A percentile compares a stretch with the other conserved stretches of the same genome.
Evolutionary conservation across 1,140 invertebrate species (phyloP).

Genomic region (Pygmarrhopalites habei): DNA sequence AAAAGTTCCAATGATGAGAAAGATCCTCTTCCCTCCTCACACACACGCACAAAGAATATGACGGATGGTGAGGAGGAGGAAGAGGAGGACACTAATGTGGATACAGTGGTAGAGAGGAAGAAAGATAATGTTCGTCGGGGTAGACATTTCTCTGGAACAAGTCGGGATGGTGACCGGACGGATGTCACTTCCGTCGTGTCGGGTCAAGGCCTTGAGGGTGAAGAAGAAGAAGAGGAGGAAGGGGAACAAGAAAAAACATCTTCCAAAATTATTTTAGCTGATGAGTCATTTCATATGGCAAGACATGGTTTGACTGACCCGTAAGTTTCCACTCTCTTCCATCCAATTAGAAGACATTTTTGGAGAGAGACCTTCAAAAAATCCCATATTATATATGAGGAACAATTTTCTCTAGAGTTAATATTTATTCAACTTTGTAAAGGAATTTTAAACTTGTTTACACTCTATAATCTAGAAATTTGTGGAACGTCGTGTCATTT

Average conservation of each 20-base stretch:
- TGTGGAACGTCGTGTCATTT: conserved; percentile 23
- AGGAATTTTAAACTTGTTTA: neutral
- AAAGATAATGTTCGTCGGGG: neutral
- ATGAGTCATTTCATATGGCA: neutral
- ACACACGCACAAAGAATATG: neutral
- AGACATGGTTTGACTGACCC: neutral
- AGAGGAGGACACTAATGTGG: neutral
- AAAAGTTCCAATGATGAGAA: neutral
- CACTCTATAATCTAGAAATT: conserved; percentile 1
- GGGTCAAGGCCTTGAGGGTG: neutral
- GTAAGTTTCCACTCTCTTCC: neutral
- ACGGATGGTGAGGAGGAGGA: neutral
- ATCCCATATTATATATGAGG: neutral
- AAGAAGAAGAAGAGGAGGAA: neutral
- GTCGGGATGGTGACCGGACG: neutral
- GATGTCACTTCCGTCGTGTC: neutral
- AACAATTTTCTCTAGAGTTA: neutral
- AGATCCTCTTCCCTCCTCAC: neutral
- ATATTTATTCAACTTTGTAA: neutral
- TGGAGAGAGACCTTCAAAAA: neutral
- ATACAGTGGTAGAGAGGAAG: neutral
- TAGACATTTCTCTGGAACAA: neutral
- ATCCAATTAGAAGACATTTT: neutral
- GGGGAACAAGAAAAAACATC: neutral
- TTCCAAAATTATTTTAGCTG: neutral